These are phyloP conservation scores for Leptinotarsa undecemlineata DNA, from an alignment of 1,140 invertebrate species.

Conservation along the genomic window DNA sequence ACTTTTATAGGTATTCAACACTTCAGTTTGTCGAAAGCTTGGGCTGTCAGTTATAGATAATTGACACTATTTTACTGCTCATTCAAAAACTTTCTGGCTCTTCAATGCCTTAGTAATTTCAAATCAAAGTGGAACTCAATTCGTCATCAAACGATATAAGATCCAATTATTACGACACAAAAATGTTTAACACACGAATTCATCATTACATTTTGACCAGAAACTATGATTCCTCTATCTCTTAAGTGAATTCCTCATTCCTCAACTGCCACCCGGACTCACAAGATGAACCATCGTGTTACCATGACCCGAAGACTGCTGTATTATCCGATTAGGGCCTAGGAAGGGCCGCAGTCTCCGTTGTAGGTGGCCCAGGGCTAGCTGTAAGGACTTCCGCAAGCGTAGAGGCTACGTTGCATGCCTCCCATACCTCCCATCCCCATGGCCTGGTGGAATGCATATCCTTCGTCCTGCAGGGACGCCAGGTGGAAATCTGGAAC, in stretches of 20 bases:
- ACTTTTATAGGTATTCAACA: too few species aligned
- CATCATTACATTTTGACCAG: too few species aligned
- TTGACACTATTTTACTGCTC: too few species aligned
- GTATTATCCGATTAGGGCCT: slow-evolving; percentile 51
- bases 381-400: slow-evolving; percentile 58
- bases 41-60: too few species aligned
- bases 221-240: too few species aligned
- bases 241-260: background rate
- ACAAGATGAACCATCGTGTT: slow-evolving; percentile 38
- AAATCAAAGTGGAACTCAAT: too few species aligned
- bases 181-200: too few species aligned
- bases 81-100: too few species aligned
- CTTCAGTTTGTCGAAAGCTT: too few species aligned
- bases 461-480: slow-evolving; percentile 58
- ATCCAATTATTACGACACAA: too few species aligned
- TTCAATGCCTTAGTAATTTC: too few species aligned
- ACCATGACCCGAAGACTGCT: slow-evolving; percentile 52
- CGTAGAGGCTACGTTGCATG: slow-evolving; percentile 58
- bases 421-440: slow-evolving; percentile 57
- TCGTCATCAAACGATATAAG: too few species aligned
- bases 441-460: slow-evolving; percentile 58
- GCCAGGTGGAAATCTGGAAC: slow-evolving; percentile 59
- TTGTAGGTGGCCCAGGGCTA: slow-evolving; percentile 58
- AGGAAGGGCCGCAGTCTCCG: slow-evolving; percentile 56
- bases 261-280: background rate